These are phyloP conservation scores for Ctenomys sociabilis DNA, from an alignment of 2,113 vertebrate species.

Conservation along the genomic window DNA sequence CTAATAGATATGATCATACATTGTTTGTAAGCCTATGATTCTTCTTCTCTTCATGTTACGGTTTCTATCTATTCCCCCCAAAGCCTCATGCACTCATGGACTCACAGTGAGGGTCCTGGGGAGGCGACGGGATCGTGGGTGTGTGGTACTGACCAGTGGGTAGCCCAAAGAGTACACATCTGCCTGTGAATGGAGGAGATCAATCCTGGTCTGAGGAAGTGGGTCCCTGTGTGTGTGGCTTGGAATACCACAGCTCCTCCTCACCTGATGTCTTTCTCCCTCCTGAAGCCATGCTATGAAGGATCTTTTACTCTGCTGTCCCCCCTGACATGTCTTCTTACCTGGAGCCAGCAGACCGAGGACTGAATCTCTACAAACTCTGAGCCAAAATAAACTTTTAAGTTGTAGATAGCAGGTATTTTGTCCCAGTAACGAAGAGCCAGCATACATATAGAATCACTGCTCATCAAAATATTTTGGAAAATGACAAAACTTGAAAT, in stretches of 20 bases:
- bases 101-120: neutral
- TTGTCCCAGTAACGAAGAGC: neutral
- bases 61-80: neutral
- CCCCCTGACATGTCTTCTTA: neutral
- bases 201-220: neutral
- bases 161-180: neutral
- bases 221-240: neutral
- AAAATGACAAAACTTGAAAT: slow-evolving; percentile 21
- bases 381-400: neutral
- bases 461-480: slow-evolving; percentile 47
- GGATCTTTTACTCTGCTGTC: neutral
- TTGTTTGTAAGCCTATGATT: neutral
- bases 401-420: neutral
- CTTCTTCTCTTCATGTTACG: neutral
- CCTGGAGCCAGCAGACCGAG: neutral
- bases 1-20: neutral
- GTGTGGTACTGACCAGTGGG: neutral
- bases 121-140: neutral
- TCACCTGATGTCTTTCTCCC: neutral
- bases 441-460: neutral
- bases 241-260: neutral
- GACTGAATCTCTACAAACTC: neutral
- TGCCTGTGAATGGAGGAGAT: neutral
- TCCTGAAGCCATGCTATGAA: neutral
- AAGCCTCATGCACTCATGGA: neutral